Evolutionary conservation across 2,888 invertebrate species (phyloP).

Genomic region (Stenchaetothrips biformis): DNA sequence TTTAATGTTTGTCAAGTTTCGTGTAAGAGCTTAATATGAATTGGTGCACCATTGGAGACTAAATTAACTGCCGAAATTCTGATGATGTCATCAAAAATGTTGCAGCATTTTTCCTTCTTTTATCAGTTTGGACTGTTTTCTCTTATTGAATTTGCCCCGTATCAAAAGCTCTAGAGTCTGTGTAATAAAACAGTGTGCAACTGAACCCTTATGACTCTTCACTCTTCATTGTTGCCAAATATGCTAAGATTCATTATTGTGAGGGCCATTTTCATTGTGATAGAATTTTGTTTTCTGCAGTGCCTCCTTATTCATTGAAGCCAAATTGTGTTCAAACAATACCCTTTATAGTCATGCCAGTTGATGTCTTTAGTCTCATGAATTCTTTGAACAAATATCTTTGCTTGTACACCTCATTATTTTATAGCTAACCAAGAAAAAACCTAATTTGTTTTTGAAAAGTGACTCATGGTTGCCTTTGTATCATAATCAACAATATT

Average conservation of each 20-base stretch:
- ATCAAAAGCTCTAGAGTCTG: neutral
- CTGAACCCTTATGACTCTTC: too few species aligned
- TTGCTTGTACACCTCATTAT: neutral
- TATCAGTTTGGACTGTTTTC: neutral
- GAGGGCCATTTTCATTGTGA: neutral
- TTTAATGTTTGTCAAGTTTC: neutral
- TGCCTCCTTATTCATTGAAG: neutral
- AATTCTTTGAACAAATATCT: neutral
- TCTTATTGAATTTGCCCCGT: neutral
- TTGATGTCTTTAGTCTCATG: neutral
- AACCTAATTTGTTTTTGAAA: too few species aligned
- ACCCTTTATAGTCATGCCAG: neutral
- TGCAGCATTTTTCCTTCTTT: neutral
- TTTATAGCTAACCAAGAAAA: neutral
- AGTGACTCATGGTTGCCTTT: too few species aligned
- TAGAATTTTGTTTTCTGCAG: neutral
- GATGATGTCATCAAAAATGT: neutral
- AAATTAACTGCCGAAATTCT: neutral
- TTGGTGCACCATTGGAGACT: neutral
- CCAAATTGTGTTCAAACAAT: constrained; percentile 15
- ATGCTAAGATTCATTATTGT: neutral
- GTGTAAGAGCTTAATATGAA: neutral
- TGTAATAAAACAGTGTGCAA: neutral
- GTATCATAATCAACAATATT: too few species aligned
- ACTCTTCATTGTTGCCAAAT: neutral